Base-by-base conservation (phyloP, 2,888 invertebrate species). In the Lysandra bellargus region DNA sequence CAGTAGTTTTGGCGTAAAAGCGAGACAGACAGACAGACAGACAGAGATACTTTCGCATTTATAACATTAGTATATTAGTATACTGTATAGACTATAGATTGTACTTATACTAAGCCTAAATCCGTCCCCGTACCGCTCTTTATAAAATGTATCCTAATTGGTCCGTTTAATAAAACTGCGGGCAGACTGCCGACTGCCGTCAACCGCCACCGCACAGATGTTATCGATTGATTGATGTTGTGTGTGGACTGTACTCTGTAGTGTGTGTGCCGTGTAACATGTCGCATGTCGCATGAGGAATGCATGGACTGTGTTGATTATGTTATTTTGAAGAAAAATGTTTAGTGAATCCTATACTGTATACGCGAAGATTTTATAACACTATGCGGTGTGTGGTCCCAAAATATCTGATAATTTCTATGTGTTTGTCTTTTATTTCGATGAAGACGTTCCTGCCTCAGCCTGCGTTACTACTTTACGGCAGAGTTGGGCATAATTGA, bases 131-230 rank as follows among this genome's bases (percentile, higher is more conserved):
- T 61, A 30, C 14, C 17, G 44, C 3, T 79, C 49, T n/a, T 79
- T 30, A 64, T 64, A 79, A 79, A 79, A 79, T 69, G 72, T 81
- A 82, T 82, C 80, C 81, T 82, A 84, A 84, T 82, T 83, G 82
- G 81, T 81, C 37, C 78, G 82, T 83, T 83, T 81, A 80, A 80
- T 82, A 79, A 81, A 82, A 84, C 83, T 82, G 83, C 81, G 53
- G 53, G 14, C 53, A 17, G 53, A 57, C 53, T 14, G 53, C 53
- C 17, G 79, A 79, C 79, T 79, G 81, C 80, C 83, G 84, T 85
- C 83, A 85, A 86, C 89, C 88, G 85, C 86, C 87, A 86, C 85
- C 83, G 86, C 79, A 83, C 84, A 83, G 91, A 91, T 91, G 83
- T 83, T 88, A 90, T 90, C 83, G 81, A 83, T 83, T 88, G 90